Conservation (phyloP, 2,113 vertebrate species). For the Cettia cetti region DNA sequence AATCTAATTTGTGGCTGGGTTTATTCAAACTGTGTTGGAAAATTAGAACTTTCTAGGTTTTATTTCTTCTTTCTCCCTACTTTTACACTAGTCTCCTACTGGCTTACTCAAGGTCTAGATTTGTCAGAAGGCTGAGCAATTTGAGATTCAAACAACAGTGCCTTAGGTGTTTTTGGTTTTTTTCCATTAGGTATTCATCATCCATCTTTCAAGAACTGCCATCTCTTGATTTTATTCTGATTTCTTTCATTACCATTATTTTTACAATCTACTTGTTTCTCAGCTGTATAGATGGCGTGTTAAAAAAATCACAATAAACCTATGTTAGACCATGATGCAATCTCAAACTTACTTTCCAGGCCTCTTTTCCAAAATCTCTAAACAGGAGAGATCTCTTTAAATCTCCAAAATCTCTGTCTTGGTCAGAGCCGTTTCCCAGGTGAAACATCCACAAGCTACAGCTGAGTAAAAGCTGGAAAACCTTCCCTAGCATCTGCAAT, state of each 20-base stretch:
- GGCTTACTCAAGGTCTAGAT: not conserved
- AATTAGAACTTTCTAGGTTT: not conserved
- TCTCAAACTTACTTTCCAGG: not conserved
- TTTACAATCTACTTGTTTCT: not conserved
- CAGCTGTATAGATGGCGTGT: not conserved
- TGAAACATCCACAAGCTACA: not conserved
- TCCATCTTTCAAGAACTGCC: not conserved
- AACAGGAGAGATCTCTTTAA: no score
- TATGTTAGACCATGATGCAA: not conserved
- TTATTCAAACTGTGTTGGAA: not conserved
- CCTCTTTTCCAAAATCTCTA: not conserved
- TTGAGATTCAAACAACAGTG: not conserved
- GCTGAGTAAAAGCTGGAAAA: not conserved
- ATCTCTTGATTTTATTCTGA: not conserved
- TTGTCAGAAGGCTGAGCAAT: not conserved
- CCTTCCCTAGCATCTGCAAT: not conserved
- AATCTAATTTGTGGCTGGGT: conserved; percentile 24
- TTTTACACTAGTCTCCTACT: not conserved
- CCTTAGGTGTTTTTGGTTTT: not conserved
- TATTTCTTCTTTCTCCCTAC: not conserved
- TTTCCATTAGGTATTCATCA: not conserved
- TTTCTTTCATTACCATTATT: not conserved
- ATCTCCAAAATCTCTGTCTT: no score
- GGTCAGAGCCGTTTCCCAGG: not conserved
- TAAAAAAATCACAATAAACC: not conserved